Base-by-base conservation (phyloP, 2,113 vertebrate genomes). In the Triplophysa rosa region DNA sequence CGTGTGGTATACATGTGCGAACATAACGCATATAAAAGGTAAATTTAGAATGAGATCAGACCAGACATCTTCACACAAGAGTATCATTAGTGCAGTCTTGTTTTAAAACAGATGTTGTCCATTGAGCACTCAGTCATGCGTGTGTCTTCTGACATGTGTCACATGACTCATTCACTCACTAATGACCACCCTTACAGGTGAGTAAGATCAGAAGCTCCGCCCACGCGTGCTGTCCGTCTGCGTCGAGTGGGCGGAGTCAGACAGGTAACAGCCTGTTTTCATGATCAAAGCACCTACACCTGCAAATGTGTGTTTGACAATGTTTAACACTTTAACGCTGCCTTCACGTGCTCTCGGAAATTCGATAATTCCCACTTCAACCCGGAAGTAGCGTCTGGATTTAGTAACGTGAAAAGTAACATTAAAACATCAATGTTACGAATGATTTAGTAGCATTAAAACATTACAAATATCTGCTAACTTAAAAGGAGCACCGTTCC, bases 251-350 rank as follows among this genome's bases (percentile, higher is more conserved):
- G 72, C 42, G 70, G 83, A 72, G 77, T 79, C 77, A 80, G 71
- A 82, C 77, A 85, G 77, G 80, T 84, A 70, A 71, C 33, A 45
- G 65, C 76, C 66, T 79, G 79, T 62, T 68, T 2, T 69, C 45
- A 33, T 73, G 37, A 73, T 17, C 1, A 52, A 19, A 54, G 16
- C 10, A 26, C 16, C 24, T 69, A 8, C 42, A 24, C 29, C 29
- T 42, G 56, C 1, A 37, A 14, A 29, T 12, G 29, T 56, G 52
- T 40, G 17, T 17, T 69, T 54, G 40, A 65, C 33, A 65, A 3
- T 0, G 17, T 40, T 40, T 40, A 11, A 37, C 33, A 8, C 33
- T 29, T 29, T 29, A 29, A 29, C 26, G 26, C 26, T 29, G 2
- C 26, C 29, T 37, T 37, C 33, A 37, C 6, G 7, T 7, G 33